Base-by-base conservation (phyloP, 2,797 vertebrate genomes). In the Loriculus beryllinus region DNA sequence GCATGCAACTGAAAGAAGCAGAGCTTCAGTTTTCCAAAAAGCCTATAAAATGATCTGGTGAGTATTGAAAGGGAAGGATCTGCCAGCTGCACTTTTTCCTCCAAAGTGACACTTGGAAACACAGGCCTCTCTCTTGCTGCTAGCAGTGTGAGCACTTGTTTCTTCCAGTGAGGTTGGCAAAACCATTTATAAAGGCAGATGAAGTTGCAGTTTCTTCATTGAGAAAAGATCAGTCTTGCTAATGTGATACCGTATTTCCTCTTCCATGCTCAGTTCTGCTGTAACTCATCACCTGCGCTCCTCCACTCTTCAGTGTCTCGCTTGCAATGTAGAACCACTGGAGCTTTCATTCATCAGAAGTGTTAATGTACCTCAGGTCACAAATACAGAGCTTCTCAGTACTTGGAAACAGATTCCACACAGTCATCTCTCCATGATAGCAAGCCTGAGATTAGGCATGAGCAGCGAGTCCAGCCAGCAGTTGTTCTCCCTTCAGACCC, bases 321-420 rank as follows among this genome's bases (percentile, higher is more conserved):
- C 69, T 52, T 26, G 33, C 64, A 6, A 6, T 3, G 37, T 75
- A 8, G 78, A 82, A 2, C 85, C 1, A 0, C 74, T 65, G 80
- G 82, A 86, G 82, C 72, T 82, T 82, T 91, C 77, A 40, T 93
- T 95, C 91, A 62, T 88, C 93, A 67, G 80, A 77, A 48, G 89
- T 71, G 80, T 83, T 90, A 77, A 87, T 89, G 57, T 6, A 39
- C 37, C 84, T 68, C 25, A 5, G 95, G 91, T 91, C 91, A 90
- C 79, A 88, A 45, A 67, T 14, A 26, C 70, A 64, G 87, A 69
- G 80, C 70, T 45, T 45, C 47, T 82, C 1, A 0, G 37, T 48
- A 49, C 79, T 26, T 71, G 74, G 40, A 72, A 92, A 57, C 62
- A 52, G 87, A 70, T 67, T 86, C 89, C 76, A 82, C 63, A 43